Base-by-base conservation (phyloP, 2,888 invertebrate genomes). In the Macroteleia sp. region DNA sequence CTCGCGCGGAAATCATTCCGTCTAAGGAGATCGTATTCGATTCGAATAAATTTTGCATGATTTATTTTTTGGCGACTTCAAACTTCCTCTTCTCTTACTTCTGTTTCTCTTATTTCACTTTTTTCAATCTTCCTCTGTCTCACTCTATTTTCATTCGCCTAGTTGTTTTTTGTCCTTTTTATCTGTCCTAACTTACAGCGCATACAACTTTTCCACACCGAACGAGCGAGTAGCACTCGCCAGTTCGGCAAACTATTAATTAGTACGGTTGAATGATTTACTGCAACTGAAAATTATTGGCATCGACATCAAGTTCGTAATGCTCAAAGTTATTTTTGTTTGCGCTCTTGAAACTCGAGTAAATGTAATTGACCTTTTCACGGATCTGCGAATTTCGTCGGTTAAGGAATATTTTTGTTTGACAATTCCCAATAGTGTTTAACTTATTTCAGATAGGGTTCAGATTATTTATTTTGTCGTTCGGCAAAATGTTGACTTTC, bases 1-100 rank as follows among this genome's bases (percentile, higher is more conserved):
- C 71, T 62, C 71, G 46, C 22, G 48, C 32, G 59, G 66, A 70
- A 77, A 66, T 54, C 56, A 70, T 77, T 77, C 54, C 17, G 8
- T 36, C 57, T 61, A 66, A 77, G 48, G 25, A 66, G 61, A 59
- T 54, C 66, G 59, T 22, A 56, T 71, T 71, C 56, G 59, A 59
- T 41, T 44, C 70, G 34, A 30, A 77, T 77, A 32, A 66, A 66
- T 66, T 46, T 62, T 54, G 56, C 48, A 50, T 59, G 59, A 77
- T 59, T 74, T 74, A 66, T 59, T 44, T 50, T 16, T 12, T 32
- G 8, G 32, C 12, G 34, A 61, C 41, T 41, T n/a, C n/a, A n/a
- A n/a, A n/a, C n/a, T n/a, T n/a, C n/a, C n/a, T n/a, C n/a, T n/a
- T n/a, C n/a, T n/a, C n/a, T n/a, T n/a, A n/a, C n/a, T 42, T 17